A percentile compares a stretch with the other conserved stretches of the same genome.
phyloP scores from a whole-genome alignment of 2,888 invertebrate genomes.

The Petrophora chlorosata region DNA sequence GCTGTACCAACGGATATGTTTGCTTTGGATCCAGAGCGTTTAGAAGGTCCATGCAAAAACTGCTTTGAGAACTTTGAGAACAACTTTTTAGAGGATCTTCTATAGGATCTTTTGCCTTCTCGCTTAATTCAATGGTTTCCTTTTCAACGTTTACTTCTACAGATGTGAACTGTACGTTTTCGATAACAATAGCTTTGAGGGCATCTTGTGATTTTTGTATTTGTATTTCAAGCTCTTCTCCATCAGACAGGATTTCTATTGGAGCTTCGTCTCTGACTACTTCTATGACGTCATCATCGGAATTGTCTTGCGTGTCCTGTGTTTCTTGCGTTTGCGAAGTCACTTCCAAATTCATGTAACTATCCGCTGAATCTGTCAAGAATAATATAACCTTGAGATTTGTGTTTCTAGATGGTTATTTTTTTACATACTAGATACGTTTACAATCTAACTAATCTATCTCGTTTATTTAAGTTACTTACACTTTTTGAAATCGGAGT shows the following conservation, averaged over 20 bases:
- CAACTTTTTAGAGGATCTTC: constrained; percentile 49
- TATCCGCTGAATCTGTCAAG: constrained; percentile 6
- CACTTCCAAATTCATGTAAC: constrained; percentile 41
- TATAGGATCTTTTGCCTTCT: constrained; percentile 31
- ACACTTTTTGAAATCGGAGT: too few species aligned
- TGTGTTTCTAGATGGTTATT: too few species aligned
- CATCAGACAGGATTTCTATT: constrained; percentile 74
- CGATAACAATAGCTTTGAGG: constrained; percentile 12
- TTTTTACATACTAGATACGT: too few species aligned
- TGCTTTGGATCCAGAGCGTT: constrained; percentile 9
- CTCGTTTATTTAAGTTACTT: too few species aligned
- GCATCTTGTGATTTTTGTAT: constrained; percentile 28
- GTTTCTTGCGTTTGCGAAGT: constrained; percentile 38
- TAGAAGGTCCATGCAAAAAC: constrained; percentile 27
- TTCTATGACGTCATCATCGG: constrained; percentile 78
- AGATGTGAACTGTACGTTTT: constrained; percentile 42
- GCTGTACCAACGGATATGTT: background rate
- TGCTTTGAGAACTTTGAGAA: constrained; percentile 30
- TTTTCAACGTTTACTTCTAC: constrained; percentile 36
- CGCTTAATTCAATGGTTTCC: too few species aligned
- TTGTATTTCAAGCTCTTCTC: constrained; percentile 64
- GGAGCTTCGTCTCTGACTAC: constrained; percentile 75
- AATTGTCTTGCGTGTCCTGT: constrained; percentile 43
- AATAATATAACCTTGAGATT: background rate
- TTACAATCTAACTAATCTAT: too few species aligned